These are phyloP conservation scores for Troides aeacus DNA, from an alignment of 2,888 invertebrate genomes.

Conservation along the genomic window DNA sequence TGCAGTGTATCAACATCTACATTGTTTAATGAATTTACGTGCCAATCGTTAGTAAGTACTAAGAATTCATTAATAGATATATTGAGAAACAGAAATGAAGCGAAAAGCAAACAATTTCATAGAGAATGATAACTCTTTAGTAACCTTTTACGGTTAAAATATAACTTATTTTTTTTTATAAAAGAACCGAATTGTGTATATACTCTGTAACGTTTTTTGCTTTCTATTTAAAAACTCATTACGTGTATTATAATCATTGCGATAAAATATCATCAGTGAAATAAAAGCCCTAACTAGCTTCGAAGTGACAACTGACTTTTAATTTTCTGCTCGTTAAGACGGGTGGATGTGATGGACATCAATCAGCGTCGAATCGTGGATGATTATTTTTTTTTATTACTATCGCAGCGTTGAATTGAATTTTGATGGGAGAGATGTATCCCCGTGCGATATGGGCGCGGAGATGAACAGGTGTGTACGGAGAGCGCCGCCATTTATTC, in stretches of 20 bases:
- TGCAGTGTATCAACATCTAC: too few relatives aligned
- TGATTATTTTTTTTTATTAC: slow-evolving; percentile 28
- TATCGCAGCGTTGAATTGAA: slow-evolving; percentile 35
- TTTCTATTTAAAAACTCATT: background rate
- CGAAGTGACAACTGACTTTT: slow-evolving; percentile 26
- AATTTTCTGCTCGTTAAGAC: slow-evolving; percentile 18
- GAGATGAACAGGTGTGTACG: slow-evolving; percentile 55
- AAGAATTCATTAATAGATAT: too few relatives aligned
- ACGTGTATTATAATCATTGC: background rate
- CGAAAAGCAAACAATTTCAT: too few relatives aligned
- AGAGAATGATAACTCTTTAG: too few relatives aligned
- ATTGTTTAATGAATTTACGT: too few relatives aligned
- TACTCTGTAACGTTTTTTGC: too few relatives aligned
- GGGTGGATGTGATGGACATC: slow-evolving; percentile 43
- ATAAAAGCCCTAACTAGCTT: slow-evolving; percentile 20
- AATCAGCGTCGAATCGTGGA: slow-evolving; percentile 46
- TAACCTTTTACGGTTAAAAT: too few relatives aligned
- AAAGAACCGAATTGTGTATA: too few relatives aligned
- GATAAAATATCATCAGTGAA: background rate
- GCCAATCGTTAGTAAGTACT: too few relatives aligned
- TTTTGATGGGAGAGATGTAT: slow-evolving; percentile 33
- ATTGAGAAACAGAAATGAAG: too few relatives aligned
- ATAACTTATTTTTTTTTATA: too few relatives aligned
- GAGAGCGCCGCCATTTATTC: slow-evolving; percentile 65
- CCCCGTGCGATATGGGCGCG: slow-evolving; percentile 46